Conservation (phyloP, 1,140 invertebrate genomes). For the Protaetia brevitarsis region DNA sequence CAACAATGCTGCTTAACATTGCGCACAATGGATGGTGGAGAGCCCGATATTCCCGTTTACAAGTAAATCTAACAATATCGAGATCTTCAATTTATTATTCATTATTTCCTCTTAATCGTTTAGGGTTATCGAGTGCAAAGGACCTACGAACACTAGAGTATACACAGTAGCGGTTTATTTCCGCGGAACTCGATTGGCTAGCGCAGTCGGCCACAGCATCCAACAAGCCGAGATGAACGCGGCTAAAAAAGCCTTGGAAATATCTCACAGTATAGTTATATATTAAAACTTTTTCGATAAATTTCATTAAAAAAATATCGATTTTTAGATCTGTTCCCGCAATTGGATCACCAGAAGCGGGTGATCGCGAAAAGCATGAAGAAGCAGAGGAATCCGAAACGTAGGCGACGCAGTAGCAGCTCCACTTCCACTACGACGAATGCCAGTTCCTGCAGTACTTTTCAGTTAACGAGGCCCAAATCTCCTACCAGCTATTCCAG, state of each 20-base stretch:
- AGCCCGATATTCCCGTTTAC: slow-evolving; percentile 96
- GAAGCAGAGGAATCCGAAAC: slow-evolving; percentile 56
- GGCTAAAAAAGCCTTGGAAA: slow-evolving; percentile 83
- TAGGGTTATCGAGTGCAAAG: slow-evolving; percentile 89
- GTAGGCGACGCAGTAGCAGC: slow-evolving; percentile 35
- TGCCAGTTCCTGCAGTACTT: slow-evolving; percentile 5
- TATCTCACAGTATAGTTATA: slow-evolving; percentile 61
- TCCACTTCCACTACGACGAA: slow-evolving; percentile 12
- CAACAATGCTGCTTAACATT: slow-evolving; percentile 99
- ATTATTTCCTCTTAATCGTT: too few relatives aligned
- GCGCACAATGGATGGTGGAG: slow-evolving; percentile 88
- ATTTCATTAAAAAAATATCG: slow-evolving; percentile 27
- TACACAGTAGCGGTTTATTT: slow-evolving; percentile 98
- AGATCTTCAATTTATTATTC: too few relatives aligned
- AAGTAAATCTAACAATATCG: too few relatives aligned
- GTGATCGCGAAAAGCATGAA: slow-evolving; percentile 86
- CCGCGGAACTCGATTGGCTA: slow-evolving; percentile 81
- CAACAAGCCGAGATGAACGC: slow-evolving; percentile 99
- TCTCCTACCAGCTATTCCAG: slow-evolving; percentile 44
- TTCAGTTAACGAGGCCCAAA: slow-evolving; percentile 28
- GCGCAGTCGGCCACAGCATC: slow-evolving; percentile 89
- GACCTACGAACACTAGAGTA: slow-evolving; percentile 92
- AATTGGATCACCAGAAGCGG: slow-evolving; percentile 86
- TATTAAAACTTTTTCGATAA: background rate
- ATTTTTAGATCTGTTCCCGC: slow-evolving; percentile 78